Percentiles rank a stretch among this genome's conserved stretches.
Conservation (phyloP, 2,888 invertebrate genomes). For the Sesamia inferens region DNA sequence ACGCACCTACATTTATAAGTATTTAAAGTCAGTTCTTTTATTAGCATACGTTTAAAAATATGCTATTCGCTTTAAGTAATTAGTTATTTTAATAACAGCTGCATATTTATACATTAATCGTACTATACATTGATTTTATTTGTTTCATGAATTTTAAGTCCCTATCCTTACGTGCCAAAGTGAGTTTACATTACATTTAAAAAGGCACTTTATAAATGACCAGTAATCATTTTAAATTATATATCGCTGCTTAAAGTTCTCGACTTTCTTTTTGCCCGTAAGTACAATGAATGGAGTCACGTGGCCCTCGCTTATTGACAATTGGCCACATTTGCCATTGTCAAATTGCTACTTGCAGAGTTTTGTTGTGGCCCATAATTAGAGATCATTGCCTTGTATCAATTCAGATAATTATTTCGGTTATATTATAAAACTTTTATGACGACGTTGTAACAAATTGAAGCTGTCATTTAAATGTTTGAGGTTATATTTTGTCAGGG, state of each 20-base stretch:
- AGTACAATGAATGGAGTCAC: slow-evolving; percentile 76
- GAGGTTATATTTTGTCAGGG: neutral
- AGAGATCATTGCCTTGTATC: slow-evolving; percentile 66
- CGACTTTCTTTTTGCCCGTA: slow-evolving; percentile 64
- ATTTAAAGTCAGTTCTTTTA: slow-evolving; percentile 1
- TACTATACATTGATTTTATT: slow-evolving; percentile 28
- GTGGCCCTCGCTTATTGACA: slow-evolving; percentile 71
- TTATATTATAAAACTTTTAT: slow-evolving; percentile 55
- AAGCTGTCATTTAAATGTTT: slow-evolving; percentile 25
- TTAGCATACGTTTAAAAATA: slow-evolving; percentile 1
- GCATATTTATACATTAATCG: neutral
- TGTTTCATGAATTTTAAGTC: slow-evolving; percentile 27
- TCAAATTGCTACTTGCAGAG: slow-evolving; percentile 74
- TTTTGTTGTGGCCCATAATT: slow-evolving; percentile 70
- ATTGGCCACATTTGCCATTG: slow-evolving; percentile 72
- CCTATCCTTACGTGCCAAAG: slow-evolving; percentile 33
- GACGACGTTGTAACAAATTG: slow-evolving; percentile 25
- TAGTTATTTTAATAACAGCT: neutral
- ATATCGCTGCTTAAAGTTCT: slow-evolving; percentile 66
- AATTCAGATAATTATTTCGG: slow-evolving; percentile 63
- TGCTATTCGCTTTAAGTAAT: neutral
- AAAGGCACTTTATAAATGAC: slow-evolving; percentile 72
- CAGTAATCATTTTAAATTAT: slow-evolving; percentile 77
- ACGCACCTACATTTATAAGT: neutral
- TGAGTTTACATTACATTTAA: slow-evolving; percentile 66